Percentiles rank a stretch among this genome's conserved stretches.
phyloP scores from a whole-genome alignment of 2,113 vertebrate species.

The Myrmecobius fasciatus region DNA sequence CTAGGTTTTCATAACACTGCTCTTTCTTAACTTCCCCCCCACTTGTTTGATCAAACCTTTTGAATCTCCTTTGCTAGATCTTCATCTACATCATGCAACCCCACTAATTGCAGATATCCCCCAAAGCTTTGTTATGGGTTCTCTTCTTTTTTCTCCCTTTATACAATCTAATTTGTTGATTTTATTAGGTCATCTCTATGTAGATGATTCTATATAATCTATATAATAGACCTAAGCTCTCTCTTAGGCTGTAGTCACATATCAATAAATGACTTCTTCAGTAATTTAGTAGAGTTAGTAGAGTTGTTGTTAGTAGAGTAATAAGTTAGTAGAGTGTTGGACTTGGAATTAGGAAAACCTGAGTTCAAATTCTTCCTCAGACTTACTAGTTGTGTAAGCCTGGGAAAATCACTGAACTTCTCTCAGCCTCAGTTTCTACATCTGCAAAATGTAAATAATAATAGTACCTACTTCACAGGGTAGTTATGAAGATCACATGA shows the following conservation, averaged over 20 bases:
- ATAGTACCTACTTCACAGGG: background rate
- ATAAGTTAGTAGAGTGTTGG: background rate
- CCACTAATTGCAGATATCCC: background rate
- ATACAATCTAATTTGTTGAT: background rate
- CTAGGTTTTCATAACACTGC: background rate
- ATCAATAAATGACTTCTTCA: background rate
- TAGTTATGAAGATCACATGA: background rate
- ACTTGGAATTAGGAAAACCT: background rate
- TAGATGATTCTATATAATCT: background rate
- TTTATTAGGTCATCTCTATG: background rate
- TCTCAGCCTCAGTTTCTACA: background rate
- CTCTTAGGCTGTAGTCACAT: background rate
- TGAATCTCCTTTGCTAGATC: background rate
- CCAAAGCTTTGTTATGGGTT: background rate
- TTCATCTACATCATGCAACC: background rate
- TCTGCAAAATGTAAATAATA: background rate
- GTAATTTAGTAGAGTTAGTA: background rate
- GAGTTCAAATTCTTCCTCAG: background rate
- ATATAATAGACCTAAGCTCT: background rate
- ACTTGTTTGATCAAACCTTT: background rate
- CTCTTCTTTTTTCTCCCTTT: background rate
- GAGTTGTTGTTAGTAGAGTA: too few relatives aligned
- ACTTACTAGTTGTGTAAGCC: background rate
- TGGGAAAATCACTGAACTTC: background rate
- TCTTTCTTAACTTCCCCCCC: background rate